Evolutionary conservation across 2,113 vertebrate species (phyloP).

Genomic region (Neolamprologus hecqui): DNA sequence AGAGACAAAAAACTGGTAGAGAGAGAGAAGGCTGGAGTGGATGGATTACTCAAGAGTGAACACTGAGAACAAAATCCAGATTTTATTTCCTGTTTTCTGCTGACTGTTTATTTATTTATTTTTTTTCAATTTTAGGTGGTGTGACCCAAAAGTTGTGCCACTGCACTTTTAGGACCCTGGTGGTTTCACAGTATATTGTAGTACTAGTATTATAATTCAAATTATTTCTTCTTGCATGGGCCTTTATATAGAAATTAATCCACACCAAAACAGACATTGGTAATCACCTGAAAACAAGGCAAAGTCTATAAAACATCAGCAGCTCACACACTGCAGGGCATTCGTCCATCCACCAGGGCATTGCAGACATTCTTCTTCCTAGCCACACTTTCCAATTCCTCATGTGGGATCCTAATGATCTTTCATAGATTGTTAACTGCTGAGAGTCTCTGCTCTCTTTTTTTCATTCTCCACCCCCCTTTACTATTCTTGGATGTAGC

Average conservation of each 20-base stretch:
- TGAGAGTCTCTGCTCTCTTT: not conserved
- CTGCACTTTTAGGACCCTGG: not conserved
- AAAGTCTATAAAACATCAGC: accelerated
- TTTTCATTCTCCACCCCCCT: not conserved
- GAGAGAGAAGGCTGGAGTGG: not conserved
- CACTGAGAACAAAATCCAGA: accelerated
- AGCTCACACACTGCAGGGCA: not conserved
- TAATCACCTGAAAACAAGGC: not conserved
- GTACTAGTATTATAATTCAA: not conserved
- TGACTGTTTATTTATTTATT: accelerated
- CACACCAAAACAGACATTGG: not conserved
- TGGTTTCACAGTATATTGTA: not conserved
- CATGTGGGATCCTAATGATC: not conserved
- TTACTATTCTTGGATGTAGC: not conserved
- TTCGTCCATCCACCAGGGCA: not conserved
- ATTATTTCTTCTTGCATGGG: not conserved
- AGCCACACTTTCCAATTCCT: not conserved
- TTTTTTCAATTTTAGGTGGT: accelerated
- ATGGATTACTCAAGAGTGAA: not conserved
- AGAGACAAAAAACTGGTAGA: not conserved
- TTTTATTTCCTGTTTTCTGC: not conserved
- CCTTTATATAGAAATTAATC: not conserved
- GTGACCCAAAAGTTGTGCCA: not conserved
- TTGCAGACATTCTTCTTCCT: not conserved
- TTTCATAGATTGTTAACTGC: not conserved